phyloP scores from a whole-genome alignment of 2,113 vertebrate species.

The Ia io region DNA sequence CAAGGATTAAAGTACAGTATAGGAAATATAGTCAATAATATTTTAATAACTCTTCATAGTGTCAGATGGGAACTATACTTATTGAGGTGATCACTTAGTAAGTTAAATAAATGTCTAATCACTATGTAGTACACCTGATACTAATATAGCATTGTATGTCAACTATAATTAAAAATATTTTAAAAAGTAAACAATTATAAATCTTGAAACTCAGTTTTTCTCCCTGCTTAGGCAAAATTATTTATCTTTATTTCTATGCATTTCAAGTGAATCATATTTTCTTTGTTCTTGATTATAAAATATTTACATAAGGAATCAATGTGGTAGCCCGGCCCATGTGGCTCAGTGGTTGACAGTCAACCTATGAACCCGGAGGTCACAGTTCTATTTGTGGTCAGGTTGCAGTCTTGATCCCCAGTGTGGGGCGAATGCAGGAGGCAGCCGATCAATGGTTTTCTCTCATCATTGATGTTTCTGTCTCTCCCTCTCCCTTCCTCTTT shows the following conservation, averaged over 20 bases:
- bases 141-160: not conserved
- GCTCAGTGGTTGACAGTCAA: no score
- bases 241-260: not conserved
- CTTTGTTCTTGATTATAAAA: not conserved
- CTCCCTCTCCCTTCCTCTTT: no score
- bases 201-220: not conserved
- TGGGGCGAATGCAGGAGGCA: no score
- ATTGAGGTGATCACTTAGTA: not conserved
- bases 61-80: not conserved
- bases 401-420: no score
- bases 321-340: no score
- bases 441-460: no score
- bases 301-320: not conserved
- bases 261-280: not conserved
- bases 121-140: not conserved
- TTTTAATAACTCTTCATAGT: not conserved
- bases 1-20: not conserved
- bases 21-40: not conserved
- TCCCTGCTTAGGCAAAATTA: not conserved
- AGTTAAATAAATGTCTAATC: not conserved
- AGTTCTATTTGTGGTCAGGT: no score
- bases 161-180: not conserved
- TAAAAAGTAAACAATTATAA: not conserved
- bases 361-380: no score
- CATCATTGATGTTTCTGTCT: no score